Percentiles rank a stretch among this genome's conserved stretches.
Evolutionary conservation across 2,797 vertebrate species (phyloP).

Genomic region (Leucoraja ocellata): DNA sequence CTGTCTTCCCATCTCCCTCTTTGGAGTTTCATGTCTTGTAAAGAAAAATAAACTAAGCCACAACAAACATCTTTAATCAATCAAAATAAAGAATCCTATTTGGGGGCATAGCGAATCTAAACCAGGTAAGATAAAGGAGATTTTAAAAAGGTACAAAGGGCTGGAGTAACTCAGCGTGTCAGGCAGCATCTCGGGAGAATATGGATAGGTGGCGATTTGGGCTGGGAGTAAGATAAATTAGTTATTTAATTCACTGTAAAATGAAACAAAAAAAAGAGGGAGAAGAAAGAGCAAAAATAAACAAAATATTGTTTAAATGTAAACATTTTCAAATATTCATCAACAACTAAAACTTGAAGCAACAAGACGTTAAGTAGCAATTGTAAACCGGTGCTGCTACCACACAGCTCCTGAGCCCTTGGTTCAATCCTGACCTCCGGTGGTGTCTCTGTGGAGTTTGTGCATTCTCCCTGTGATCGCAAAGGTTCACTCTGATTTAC

Average conservation of each 20-base stretch:
- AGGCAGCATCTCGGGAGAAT: too few relatives aligned
- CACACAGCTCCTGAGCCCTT: too few relatives aligned
- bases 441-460: too few relatives aligned
- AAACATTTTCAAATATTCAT: background rate
- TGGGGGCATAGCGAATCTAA: background rate
- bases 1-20: background rate
- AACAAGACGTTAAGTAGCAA: background rate
- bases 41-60: background rate
- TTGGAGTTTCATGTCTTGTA: background rate
- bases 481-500: too few relatives aligned
- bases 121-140: background rate
- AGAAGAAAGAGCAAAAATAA: background rate
- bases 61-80: too few relatives aligned
- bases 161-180: too few relatives aligned
- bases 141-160: too few relatives aligned
- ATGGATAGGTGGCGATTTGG: too few relatives aligned
- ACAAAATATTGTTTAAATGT: background rate
- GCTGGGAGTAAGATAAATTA: background rate
- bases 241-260: background rate
- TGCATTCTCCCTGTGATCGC: too few relatives aligned
- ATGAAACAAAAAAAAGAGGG: background rate
- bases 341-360: background rate
- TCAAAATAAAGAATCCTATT: background rate
- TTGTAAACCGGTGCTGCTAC: background rate
- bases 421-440: too few relatives aligned